Evolutionary conservation across 2,113 vertebrate species (phyloP).

Genomic region (Planiliza haematocheilus): DNA sequence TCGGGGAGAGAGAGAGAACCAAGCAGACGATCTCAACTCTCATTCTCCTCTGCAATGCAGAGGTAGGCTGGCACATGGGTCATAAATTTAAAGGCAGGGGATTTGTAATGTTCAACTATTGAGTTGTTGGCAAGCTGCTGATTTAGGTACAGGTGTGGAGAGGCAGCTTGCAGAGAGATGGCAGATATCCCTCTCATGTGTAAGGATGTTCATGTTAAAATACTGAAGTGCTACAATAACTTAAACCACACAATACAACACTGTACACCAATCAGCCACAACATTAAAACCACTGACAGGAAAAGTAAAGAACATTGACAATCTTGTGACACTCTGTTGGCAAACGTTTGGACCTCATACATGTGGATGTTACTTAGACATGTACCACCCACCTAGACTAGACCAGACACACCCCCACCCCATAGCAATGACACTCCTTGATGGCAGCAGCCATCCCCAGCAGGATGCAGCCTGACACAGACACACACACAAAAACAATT

Average conservation of each 20-base stretch:
- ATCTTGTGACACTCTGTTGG: no score
- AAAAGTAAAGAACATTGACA: no score
- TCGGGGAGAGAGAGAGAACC: conserved; percentile 22
- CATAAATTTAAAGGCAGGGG: conserved; percentile 50
- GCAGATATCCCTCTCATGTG: conserved; percentile 15
- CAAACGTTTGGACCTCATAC: no score
- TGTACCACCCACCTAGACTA: no score
- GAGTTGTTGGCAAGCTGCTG: conserved; percentile 37
- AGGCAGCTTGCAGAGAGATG: conserved; percentile 2
- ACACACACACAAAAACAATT: no score
- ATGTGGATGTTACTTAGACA: no score
- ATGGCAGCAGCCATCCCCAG: no score
- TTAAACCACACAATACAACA: background rate
- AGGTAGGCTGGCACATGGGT: conserved; percentile 42
- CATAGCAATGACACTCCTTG: no score
- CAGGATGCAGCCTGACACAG: no score
- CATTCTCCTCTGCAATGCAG: conserved; percentile 67
- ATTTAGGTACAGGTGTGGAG: conserved; percentile 36
- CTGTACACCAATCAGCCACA: no score
- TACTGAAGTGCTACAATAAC: background rate
- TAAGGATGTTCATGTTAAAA: conserved; percentile 2
- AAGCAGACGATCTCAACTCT: conserved; percentile 20
- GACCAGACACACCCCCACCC: no score
- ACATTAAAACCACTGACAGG: no score
- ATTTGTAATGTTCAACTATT: conserved; percentile 30